These are phyloP conservation scores for Idaea aversata DNA, from an alignment of 2,888 invertebrate species.

Conservation along the genomic window DNA sequence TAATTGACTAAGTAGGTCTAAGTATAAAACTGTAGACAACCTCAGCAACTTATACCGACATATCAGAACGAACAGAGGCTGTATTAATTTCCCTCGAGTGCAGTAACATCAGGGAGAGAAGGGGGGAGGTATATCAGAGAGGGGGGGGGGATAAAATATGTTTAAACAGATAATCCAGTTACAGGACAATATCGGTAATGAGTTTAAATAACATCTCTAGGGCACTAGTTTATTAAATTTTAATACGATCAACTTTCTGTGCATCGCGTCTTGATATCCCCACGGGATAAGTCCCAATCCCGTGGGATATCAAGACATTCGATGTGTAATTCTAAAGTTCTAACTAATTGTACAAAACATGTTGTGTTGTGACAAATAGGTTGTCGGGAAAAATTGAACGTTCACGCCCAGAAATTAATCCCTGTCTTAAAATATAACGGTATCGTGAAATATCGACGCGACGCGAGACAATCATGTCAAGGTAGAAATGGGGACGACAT, in stretches of 20 bases:
- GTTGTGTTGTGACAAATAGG: background rate
- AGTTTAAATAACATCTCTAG: conserved; percentile 10
- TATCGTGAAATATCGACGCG: conserved; percentile 18
- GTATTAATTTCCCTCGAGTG: conserved; percentile 14
- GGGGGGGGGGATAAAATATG: background rate
- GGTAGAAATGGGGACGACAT: background rate
- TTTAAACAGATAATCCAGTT: conserved; percentile 7
- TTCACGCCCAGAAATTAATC: conserved; percentile 16
- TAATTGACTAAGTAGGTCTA: background rate
- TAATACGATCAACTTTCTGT: background rate
- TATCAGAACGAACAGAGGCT: background rate
- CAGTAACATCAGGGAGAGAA: conserved; percentile 5
- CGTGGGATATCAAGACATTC: no score
- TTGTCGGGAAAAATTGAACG: background rate
- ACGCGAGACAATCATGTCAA: conserved; percentile 18
- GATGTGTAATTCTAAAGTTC: no score
- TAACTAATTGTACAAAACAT: background rate
- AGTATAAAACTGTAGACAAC: no score
- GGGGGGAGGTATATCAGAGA: background rate
- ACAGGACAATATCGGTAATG: conserved; percentile 24
- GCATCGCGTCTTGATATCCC: no score
- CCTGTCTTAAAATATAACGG: conserved; percentile 23
- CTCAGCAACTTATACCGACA: background rate
- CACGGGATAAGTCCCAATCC: no score
- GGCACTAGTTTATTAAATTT: background rate